Conservation (phyloP, 2,888 invertebrate genomes). For the Drosophila neotestacea region DNA sequence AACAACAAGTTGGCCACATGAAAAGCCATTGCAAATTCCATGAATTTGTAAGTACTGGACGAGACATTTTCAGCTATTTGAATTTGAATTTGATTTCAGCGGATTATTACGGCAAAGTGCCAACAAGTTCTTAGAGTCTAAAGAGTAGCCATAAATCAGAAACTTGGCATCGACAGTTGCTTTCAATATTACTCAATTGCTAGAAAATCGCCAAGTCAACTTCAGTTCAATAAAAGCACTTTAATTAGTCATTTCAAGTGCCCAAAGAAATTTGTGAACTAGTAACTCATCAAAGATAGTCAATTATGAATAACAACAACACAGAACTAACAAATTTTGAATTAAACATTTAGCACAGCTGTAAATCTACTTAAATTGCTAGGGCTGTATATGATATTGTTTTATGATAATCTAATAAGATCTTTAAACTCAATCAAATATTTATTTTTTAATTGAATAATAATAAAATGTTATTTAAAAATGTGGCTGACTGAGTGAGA, state of each 20-base stretch:
- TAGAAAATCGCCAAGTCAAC: slow-evolving; percentile 54
- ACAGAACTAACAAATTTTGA: too few relatives aligned
- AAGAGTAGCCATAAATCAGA: slow-evolving; percentile 34
- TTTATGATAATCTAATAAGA: too few relatives aligned
- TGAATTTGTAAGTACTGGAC: slow-evolving; percentile 28
- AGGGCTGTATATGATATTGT: too few relatives aligned
- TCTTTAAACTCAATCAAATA: too few relatives aligned
- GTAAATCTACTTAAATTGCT: too few relatives aligned
- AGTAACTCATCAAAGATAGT: too few relatives aligned
- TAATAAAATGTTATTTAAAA: too few relatives aligned
- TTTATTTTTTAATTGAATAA: too few relatives aligned
- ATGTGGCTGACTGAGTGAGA: too few relatives aligned
- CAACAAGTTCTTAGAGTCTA: slow-evolving; percentile 25
- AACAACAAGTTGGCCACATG: neutral
- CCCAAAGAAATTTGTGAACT: neutral
- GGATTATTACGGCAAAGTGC: slow-evolving; percentile 46
- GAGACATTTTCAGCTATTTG: slow-evolving; percentile 12
- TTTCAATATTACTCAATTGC: slow-evolving; percentile 57
- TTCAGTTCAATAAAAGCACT: slow-evolving; percentile 9
- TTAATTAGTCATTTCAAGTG: neutral
- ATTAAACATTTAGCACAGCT: too few relatives aligned
- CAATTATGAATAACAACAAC: too few relatives aligned
- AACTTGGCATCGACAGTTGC: slow-evolving; percentile 36
- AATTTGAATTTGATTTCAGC: slow-evolving; percentile 28
- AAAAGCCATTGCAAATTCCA: slow-evolving; percentile 40